Base-by-base conservation (phyloP, 2,797 vertebrate genomes). In the Diceros bicornis region DNA sequence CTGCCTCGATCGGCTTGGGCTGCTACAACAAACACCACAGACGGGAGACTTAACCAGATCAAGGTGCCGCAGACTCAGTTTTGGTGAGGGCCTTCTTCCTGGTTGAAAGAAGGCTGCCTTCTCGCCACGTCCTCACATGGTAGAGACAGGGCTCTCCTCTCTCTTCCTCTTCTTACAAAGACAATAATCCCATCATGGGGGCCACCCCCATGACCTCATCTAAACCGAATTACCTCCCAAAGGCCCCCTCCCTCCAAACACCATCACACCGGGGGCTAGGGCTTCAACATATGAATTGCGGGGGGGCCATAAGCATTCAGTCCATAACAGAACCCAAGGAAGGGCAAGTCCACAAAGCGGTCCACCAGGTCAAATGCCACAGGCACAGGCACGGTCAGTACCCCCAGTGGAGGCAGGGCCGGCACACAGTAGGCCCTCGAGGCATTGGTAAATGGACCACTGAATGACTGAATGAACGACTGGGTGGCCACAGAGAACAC, bases 281-380 rank as follows among this genome's bases (percentile, higher is more conserved):
- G 47, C 47, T 47, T 11, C 47, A 11, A 47, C 47, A 47, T 50
- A 16, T 7, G 44, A 68, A 52, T 7, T 50, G 11, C 20, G 14
- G 21, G 59, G 62, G 32, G n/a, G 23, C 21, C 21, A 52, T 34
- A 52, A 64, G 16, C 62, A 68, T 6, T 12, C 32, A 50, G 32
- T 68, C 44, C 21, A 4, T 7, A n/a, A 17, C 3, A 34, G 61
- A n/a, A 18, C 20, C n/a, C 21, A 17, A 1, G 52, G 55, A 62
- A 47, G 47, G 17, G 21, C 55, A 11, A 7, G 61, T 32, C 21
- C 59, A n/a, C 4, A 2, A 20, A 52, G 2, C 11, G 18, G 7
- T 44, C 66, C 32, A 20, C 1, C 0, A 0, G 32, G 32, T 8
- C 20, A 29, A 47, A 16, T 14, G 2, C 8, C 75, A 84, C 2